phyloP scores from a whole-genome alignment of 2,113 vertebrate genomes.

The Rhinolophus ferrumequinum region DNA sequence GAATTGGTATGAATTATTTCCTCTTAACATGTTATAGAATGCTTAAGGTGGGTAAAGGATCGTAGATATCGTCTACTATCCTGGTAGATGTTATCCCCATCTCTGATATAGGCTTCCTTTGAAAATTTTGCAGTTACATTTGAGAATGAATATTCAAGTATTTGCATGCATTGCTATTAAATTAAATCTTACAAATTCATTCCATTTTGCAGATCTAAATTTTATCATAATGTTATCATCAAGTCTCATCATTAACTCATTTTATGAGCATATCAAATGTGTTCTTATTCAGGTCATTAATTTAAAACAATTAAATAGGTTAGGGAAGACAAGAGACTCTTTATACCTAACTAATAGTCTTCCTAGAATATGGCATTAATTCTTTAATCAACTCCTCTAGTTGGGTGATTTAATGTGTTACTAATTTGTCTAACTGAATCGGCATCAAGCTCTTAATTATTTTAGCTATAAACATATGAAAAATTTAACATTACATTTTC shows the following conservation, averaged over 20 bases:
- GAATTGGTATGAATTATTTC: background rate
- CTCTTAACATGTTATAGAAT: background rate
- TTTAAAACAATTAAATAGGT: background rate
- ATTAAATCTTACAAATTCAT: background rate
- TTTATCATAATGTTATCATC: background rate
- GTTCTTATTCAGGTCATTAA: background rate
- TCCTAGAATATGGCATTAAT: background rate
- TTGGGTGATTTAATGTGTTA: background rate
- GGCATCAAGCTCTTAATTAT: constrained; percentile 2
- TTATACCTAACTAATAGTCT: background rate
- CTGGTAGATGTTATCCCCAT: background rate
- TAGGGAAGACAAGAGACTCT: background rate
- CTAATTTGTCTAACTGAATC: constrained; percentile 8
- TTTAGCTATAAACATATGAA: background rate
- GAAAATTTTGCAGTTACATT: background rate
- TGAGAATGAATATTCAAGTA: background rate
- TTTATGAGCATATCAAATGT: constrained; percentile 23
- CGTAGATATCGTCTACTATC: background rate
- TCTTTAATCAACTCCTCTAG: constrained; percentile 37
- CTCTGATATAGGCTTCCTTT: background rate
- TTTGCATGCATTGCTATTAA: background rate
- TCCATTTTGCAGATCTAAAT: background rate
- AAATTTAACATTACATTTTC: background rate
- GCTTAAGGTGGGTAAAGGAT: background rate
- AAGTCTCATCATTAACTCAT: background rate